Evolutionary conservation across 2,797 vertebrate species (phyloP).

Genomic region (Picus viridis): DNA sequence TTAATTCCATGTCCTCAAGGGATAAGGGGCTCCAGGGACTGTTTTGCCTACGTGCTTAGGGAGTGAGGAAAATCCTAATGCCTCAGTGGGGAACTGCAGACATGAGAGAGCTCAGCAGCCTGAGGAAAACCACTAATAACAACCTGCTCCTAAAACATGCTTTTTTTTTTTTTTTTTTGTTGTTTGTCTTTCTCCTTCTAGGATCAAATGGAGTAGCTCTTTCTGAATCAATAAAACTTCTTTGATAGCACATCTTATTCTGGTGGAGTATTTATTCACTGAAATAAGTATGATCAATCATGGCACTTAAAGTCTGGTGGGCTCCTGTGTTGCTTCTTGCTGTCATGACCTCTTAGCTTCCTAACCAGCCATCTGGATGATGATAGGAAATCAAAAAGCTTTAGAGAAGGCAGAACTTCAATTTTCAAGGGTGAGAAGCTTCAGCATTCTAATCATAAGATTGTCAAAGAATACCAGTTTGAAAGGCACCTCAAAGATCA

Average conservation of each 20-base stretch:
- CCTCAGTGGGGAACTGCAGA: not conserved
- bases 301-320: not conserved
- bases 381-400: not conserved
- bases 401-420: not conserved
- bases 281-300: not conserved
- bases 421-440: not conserved
- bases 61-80: conserved; percentile 48
- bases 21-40: not conserved
- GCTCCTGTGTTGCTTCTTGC: not conserved
- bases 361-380: not conserved
- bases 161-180: not conserved
- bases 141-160: not conserved
- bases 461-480: not conserved
- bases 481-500: not conserved
- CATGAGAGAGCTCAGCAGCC: conserved; percentile 1
- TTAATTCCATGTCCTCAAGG: conserved; percentile 15
- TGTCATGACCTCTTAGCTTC: not conserved
- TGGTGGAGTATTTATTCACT: not conserved
- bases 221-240: not conserved
- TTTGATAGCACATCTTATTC: not conserved
- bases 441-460: not conserved
- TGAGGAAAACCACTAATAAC: conserved; percentile 4
- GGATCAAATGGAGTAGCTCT: not conserved
- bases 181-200: not conserved
- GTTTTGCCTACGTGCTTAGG: conserved; percentile 21